Conservation (phyloP, 2,888 invertebrate genomes). For the Deilephila elpenor region DNA sequence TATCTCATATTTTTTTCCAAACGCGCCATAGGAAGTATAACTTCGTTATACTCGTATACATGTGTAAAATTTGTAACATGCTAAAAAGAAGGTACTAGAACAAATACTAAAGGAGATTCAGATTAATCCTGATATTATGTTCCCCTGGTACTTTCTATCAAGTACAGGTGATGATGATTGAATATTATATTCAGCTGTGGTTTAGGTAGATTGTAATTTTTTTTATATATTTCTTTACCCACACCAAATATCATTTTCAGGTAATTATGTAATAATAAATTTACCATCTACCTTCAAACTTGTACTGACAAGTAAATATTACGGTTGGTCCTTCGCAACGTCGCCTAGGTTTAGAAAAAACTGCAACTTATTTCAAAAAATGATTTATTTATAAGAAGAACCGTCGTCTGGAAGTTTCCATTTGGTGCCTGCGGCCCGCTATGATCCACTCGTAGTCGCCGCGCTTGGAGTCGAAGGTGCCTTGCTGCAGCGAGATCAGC, state of each 20-base stretch:
- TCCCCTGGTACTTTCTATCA: no score
- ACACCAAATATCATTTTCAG: no score
- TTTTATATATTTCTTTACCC: no score
- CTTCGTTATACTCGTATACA: not conserved
- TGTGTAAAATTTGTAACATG: not conserved
- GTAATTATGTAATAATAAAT: no score
- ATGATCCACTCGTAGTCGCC: slow-evolving; percentile 99
- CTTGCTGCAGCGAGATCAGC: slow-evolving; percentile 96
- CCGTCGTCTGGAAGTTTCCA: slow-evolving; percentile 96
- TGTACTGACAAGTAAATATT: not conserved
- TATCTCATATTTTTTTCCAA: no score
- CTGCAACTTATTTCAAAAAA: slow-evolving; percentile 36
- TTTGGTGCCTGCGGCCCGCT: slow-evolving; percentile 94
- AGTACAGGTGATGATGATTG: no score
- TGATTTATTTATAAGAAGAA: slow-evolving; percentile 91
- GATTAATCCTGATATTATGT: no score
- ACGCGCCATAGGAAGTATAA: not conserved
- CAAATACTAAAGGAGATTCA: no score
- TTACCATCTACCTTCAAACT: not conserved
- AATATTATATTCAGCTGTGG: no score
- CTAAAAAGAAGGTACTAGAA: not conserved
- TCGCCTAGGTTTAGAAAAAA: not conserved
- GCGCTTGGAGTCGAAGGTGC: slow-evolving; percentile 98
- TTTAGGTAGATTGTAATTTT: no score
- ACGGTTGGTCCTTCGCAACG: no score